Evolutionary conservation across 2,888 invertebrate species (phyloP), one percentile per base, ranked within the genome.

Genomic region (Colostygia pectinataria): DNA sequence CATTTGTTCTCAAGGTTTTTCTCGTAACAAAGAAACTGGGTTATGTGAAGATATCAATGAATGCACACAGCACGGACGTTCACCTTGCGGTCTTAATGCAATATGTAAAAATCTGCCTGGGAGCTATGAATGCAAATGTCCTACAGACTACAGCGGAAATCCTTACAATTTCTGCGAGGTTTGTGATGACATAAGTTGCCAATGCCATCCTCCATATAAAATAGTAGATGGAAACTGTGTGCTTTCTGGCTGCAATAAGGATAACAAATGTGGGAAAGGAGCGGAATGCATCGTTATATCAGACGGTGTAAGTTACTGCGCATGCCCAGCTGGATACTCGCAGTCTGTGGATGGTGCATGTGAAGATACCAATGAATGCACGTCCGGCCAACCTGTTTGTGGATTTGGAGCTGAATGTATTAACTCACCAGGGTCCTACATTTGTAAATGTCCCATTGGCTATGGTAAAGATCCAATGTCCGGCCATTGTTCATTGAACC

Each of bases 71-170:
- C 89, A 93, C 18, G 94, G 94, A 45, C 95, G 95, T 62, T 93
- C 95, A 1, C 94, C 96, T 10, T 98, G 98, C 80, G 98, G 97
- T 0, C 83, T 96, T 14, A 97, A 97, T 79, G 97, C 97, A 0
- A 93, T 97, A 47, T 98, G 98, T 71, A 97, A 96, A 77, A 98
- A 98, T 83, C 86, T 97, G 39, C 97, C 97, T 0, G 98, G 98
- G 34, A 97, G 97, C 72, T 98, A 97, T 73, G 97, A 97, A 81
- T 98, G 98, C 66, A 95, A 96, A 68, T 98, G 98, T 69, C 95
- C 97, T 0, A 91, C 93, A 18, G 97, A 96, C 23, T 97, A 95
- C 74, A 96, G 95, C 70, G 97, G 97, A 32, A 97, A 98, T 83
- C 97, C 98, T 0, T 98, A 97, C 73, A 92, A 94, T 9, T 91